phyloP scores from a whole-genome alignment of 2,113 vertebrate genomes.

The Saccopteryx bilineata region DNA sequence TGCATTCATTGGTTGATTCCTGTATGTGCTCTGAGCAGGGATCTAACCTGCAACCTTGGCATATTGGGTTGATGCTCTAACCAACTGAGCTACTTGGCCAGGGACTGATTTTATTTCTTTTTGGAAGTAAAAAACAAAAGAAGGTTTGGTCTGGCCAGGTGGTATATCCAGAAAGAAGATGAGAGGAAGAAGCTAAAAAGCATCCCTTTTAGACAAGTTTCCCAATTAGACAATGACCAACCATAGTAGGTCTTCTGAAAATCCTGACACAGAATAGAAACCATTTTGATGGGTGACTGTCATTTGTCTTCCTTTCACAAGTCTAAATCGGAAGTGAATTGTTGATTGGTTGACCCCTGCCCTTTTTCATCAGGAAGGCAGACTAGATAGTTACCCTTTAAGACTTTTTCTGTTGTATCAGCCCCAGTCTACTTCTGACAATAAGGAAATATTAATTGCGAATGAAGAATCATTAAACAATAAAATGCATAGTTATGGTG shows the following conservation, averaged over 20 bases:
- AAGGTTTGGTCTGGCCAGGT: background rate
- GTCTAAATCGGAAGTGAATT: background rate
- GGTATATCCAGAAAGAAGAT: background rate
- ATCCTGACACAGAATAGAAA: background rate
- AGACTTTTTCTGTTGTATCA: background rate
- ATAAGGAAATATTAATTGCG: constrained; percentile 19
- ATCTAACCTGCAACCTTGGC: too few species aligned
- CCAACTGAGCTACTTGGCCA: too few species aligned
- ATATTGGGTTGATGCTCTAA: too few species aligned
- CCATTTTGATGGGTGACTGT: background rate
- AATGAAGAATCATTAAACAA: constrained; percentile 1
- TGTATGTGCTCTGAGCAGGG: too few species aligned
- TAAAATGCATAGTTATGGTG: constrained; percentile 15
- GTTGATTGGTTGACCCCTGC: background rate
- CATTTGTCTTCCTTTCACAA: background rate
- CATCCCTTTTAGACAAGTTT: background rate
- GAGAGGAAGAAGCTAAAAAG: background rate
- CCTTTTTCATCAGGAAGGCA: background rate
- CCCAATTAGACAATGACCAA: background rate
- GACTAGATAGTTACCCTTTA: background rate
- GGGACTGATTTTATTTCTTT: background rate
- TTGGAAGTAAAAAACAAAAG: background rate
- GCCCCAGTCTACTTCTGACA: background rate
- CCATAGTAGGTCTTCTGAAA: background rate
- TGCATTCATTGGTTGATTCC: too few species aligned